Evolutionary conservation across 2,113 vertebrate species (phyloP).

Genomic region (Martes martes): DNA sequence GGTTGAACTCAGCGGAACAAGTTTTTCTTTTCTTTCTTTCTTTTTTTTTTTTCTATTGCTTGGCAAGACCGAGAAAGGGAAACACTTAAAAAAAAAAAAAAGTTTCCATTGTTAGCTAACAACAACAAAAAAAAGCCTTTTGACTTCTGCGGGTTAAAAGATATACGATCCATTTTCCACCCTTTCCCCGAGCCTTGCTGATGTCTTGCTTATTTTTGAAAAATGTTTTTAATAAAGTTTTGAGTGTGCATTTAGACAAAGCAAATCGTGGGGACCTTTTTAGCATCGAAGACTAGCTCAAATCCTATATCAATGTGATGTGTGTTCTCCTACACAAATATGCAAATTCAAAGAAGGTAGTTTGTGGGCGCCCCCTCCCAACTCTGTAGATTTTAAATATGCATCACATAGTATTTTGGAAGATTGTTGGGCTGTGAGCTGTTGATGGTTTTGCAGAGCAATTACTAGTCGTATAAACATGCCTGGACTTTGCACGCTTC

Average conservation of each 20-base stretch:
- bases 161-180: slow-evolving; percentile 80
- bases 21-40: slow-evolving; percentile 81
- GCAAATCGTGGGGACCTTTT: neutral
- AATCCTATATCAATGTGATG: neutral
- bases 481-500: neutral
- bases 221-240: slow-evolving; percentile 61
- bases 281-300: neutral
- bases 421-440: neutral
- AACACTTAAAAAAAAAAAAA: slow-evolving; percentile 80
- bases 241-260: slow-evolving; percentile 32
- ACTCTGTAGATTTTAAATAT: neutral
- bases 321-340: slow-evolving; percentile 28
- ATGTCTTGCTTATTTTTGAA: slow-evolving; percentile 54
- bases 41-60: slow-evolving; percentile 73
- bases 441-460: slow-evolving; percentile 24
- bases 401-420: slow-evolving; percentile 27
- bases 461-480: neutral
- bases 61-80: slow-evolving; percentile 78
- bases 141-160: slow-evolving; percentile 82
- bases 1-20: slow-evolving; percentile 87
- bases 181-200: neutral
- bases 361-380: neutral
- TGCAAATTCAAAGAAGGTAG: slow-evolving; percentile 17
- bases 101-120: slow-evolving; percentile 85
- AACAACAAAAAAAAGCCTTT: slow-evolving; percentile 62